Conservation (phyloP, 23 tunicate species). For the Styela plicata region DNA sequence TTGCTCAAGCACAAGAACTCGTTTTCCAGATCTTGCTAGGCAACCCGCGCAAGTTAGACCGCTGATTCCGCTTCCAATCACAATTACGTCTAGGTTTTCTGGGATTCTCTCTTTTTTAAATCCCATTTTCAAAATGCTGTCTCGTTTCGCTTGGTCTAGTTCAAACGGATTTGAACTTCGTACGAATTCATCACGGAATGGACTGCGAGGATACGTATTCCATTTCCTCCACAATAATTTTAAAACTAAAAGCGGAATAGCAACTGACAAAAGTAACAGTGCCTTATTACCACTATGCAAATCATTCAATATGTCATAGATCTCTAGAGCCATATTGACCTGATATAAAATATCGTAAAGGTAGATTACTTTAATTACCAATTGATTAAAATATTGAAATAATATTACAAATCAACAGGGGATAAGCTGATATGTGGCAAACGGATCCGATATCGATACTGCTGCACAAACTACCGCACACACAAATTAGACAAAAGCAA, state of each 20-base stretch:
- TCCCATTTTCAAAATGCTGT: neutral
- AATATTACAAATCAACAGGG: no score
- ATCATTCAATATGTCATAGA: neutral
- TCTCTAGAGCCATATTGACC: neutral
- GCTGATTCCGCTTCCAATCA: slow-evolving; percentile 89
- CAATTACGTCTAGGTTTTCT: slow-evolving; percentile 56
- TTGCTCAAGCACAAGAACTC: slow-evolving; percentile 70
- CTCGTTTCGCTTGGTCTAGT: neutral
- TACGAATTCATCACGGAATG: neutral
- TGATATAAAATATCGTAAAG: no score
- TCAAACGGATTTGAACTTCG: neutral
- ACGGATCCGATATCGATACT: no score
- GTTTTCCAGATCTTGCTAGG: slow-evolving; percentile 70
- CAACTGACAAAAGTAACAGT: neutral
- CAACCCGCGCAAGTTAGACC: slow-evolving; percentile 71
- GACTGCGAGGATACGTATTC: neutral
- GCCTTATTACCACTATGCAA: neutral
- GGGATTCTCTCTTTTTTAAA: slow-evolving; percentile 36
- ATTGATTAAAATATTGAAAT: no score
- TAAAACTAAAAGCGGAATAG: neutral
- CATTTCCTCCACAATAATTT: neutral
- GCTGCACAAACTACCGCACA: no score
- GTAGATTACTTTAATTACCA: no score
- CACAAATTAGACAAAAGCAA: no score
- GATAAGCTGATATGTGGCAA: no score